These are phyloP conservation scores for Leptestheria dahalacensis DNA, from an alignment of 1,140 invertebrate genomes.

Conservation along the genomic window DNA sequence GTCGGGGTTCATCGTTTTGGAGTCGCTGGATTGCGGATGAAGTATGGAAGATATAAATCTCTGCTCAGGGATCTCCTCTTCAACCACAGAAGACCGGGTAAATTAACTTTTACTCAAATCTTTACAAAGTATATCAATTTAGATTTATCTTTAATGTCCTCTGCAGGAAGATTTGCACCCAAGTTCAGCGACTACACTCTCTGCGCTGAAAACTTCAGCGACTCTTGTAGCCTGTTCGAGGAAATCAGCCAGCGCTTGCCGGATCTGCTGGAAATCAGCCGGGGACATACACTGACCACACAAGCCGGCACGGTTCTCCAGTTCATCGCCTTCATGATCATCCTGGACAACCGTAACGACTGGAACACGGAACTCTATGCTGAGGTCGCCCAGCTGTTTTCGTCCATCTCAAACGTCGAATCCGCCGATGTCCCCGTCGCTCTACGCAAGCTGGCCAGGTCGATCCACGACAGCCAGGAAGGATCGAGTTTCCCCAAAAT, in stretches of 20 bases:
- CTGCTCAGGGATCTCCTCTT: neutral
- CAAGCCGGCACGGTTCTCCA: slow-evolving; percentile 8
- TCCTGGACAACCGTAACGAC: slow-evolving; percentile 24
- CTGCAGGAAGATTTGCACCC: neutral
- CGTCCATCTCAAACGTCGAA: slow-evolving; percentile 43
- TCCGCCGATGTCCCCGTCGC: slow-evolving; percentile 46
- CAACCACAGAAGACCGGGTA: neutral
- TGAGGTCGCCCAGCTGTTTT: slow-evolving; percentile 46
- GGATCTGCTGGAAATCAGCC: slow-evolving; percentile 6
- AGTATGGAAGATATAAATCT: neutral
- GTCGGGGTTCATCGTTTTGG: slow-evolving; percentile 4
- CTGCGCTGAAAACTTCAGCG: neutral
- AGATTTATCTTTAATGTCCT: neutral
- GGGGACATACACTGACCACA: slow-evolving; percentile 5
- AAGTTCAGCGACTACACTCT: slow-evolving; percentile 3
- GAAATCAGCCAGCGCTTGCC: slow-evolving; percentile 7
- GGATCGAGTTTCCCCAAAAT: slow-evolving; percentile 37
- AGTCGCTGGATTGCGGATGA: neutral
- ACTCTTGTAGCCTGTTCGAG: neutral
- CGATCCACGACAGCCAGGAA: slow-evolving; percentile 33
- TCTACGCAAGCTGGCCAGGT: slow-evolving; percentile 36
- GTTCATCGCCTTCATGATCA: slow-evolving; percentile 13
- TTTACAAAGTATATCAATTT: neutral
- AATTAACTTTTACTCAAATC: neutral
- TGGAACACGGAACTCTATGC: slow-evolving; percentile 40